Evolutionary conservation across 1,140 invertebrate species (phyloP), one percentile per base, ranked within the genome.

Genomic region (Zaprionus camerounensis): DNA sequence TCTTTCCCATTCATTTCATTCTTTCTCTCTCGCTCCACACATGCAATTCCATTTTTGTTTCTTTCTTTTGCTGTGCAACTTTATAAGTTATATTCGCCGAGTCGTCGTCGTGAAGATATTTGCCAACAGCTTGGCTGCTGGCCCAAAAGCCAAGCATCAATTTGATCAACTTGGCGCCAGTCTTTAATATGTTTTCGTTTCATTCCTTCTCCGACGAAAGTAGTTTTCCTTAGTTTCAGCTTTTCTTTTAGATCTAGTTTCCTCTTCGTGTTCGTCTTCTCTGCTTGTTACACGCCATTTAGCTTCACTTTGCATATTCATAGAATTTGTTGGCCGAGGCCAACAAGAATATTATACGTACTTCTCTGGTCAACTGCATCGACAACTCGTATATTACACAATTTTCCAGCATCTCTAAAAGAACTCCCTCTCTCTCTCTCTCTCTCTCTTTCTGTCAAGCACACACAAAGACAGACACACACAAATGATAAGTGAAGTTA

Each of bases 161-260:
- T 90, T 88, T 84, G 85, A 88, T 88, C 81, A 90, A 74, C 78
- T 88, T 84, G 84, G 84, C 84, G 84, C 84, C 84, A 88, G 85
- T 76, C 81, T 77, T 83, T 87, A 87, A 87, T 87, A 87, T 87
- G 64, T 83, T 78, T 88, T 83, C 72, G 66, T 82, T 61, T 55
- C 56, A 56, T 34, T 34, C 9, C 31, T 31, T 59, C 22, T 49
- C 22, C 13, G 15, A 59, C 61, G 63, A 46, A 62, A 28, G 22
- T 26, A 58, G 9, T 59, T 58, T 74, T 61, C 44, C 28, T 55
- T 61, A 20, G 26, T 49, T 66, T 71, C 57, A 38, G 62, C 68
- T 65, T 71, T 49, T 68, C 13, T 58, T 62, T 63, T 74, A 53
- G 74, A 71, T 78, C 24, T 26, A 26, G 24, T 26, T 61, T 65